phyloP scores from a whole-genome alignment of 2,113 vertebrate species.

The Dicaeum eximium region DNA sequence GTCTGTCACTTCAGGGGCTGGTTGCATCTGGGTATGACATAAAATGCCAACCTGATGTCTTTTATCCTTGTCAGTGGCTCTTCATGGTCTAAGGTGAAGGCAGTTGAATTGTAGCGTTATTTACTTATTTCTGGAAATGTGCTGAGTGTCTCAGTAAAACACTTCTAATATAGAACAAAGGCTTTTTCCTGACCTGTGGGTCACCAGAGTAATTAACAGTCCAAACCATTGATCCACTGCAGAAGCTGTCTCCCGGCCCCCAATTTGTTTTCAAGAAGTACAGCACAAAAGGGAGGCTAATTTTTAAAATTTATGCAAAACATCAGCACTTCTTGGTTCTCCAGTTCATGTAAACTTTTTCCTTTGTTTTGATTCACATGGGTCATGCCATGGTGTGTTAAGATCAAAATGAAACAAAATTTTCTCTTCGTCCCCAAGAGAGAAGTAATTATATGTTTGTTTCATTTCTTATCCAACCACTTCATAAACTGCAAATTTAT shows the following conservation, averaged over 20 bases:
- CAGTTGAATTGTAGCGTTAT: neutral
- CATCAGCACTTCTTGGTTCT: neutral
- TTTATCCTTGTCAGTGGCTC: neutral
- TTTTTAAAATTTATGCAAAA: neutral
- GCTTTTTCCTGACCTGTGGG: neutral
- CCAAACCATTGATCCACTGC: neutral
- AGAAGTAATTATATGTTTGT: neutral
- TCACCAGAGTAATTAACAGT: neutral
- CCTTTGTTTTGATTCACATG: neutral
- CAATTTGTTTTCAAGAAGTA: neutral
- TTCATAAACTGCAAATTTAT: neutral
- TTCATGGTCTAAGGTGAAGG: neutral
- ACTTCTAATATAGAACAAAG: neutral
- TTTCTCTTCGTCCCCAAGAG: neutral
- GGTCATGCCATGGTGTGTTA: neutral
- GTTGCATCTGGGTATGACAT: neutral
- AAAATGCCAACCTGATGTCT: neutral
- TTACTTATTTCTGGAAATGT: neutral
- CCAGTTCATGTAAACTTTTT: neutral
- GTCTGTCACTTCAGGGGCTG: neutral
- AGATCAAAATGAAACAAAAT: neutral
- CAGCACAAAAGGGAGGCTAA: neutral
- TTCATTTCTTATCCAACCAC: neutral
- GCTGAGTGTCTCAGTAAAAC: neutral
- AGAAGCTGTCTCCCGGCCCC: neutral